A percentile compares a stretch with the other conserved stretches of the same genome.
Conservation (phyloP, 2,113 vertebrate genomes). For the Erythrolamprus reginae region DNA sequence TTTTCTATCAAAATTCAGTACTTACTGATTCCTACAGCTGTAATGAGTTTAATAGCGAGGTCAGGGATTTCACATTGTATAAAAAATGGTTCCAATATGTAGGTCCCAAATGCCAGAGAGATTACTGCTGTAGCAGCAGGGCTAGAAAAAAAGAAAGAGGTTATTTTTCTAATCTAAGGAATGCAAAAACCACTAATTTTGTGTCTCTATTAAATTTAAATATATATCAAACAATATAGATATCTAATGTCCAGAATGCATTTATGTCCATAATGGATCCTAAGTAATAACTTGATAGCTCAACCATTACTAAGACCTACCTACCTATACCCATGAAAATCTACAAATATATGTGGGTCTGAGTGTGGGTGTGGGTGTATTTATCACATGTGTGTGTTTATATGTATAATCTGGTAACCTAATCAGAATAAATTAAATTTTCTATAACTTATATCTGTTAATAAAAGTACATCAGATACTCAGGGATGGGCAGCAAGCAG, state of each 20-base stretch:
- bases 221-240: neutral
- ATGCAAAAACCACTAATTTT: neutral
- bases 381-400: neutral
- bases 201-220: neutral
- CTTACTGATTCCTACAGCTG: slow-evolving; percentile 91
- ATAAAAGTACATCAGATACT: neutral
- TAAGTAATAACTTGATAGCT: neutral
- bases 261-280: neutral
- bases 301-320: too few species aligned
- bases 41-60: slow-evolving; percentile 84
- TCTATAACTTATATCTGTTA: neutral
- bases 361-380: too few species aligned
- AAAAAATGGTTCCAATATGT: slow-evolving; percentile 93
- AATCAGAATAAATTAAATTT: neutral
- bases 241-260: neutral
- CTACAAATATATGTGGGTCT: too few species aligned
- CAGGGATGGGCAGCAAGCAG: too few species aligned
- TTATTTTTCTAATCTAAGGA: slow-evolving; percentile 11
- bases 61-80: slow-evolving; percentile 88
- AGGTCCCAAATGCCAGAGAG: slow-evolving; percentile 90
- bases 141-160: slow-evolving; percentile 60
- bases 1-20: slow-evolving; percentile 37
- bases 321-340: too few species aligned
- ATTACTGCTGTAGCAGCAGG: slow-evolving; percentile 90
- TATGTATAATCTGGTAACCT: neutral